Evolutionary conservation across 92 coral and sea anemone genomes (phyloP).

Genomic region (Heteractis magnifica): DNA sequence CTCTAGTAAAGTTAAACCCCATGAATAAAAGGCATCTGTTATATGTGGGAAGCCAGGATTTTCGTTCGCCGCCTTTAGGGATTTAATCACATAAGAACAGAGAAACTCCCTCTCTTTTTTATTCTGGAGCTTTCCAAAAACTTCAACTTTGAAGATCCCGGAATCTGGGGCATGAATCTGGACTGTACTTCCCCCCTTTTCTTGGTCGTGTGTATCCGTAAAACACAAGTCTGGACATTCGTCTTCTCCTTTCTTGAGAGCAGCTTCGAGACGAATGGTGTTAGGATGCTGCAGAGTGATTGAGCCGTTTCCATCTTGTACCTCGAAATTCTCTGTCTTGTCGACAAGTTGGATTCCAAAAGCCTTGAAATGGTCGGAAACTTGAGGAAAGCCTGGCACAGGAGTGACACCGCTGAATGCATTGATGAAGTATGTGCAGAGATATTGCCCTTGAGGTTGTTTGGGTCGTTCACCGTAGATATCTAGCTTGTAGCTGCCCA

Average conservation of each 20-base stretch:
- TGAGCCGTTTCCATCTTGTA: conserved; percentile 63
- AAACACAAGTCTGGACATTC: conserved; percentile 63
- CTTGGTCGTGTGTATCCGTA: conserved; percentile 20
- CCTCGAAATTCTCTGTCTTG: conserved; percentile 57
- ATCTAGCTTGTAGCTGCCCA: conserved; percentile 68
- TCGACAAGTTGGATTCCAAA: conserved; percentile 58
- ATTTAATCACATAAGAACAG: conserved; percentile 68
- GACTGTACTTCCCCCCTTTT: conserved; percentile 34
- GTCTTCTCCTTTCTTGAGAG: conserved; percentile 49
- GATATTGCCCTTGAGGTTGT: conserved; percentile 36
- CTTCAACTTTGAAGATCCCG: conserved; percentile 63
- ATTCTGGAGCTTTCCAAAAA: conserved; percentile 53
- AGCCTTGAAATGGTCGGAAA: conserved; percentile 44
- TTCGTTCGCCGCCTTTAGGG: conserved; percentile 58
- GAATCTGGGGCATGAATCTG: conserved; percentile 62
- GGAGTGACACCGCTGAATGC: conserved; percentile 58
- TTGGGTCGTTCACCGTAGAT: conserved; percentile 54
- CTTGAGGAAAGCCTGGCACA: conserved; percentile 64
- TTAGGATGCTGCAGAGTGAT: conserved; percentile 57
- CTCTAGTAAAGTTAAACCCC: conserved; percentile 61
- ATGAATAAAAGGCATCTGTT: conserved; percentile 52
- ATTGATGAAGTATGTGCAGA: conserved; percentile 68
- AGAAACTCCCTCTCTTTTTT: conserved; percentile 48
- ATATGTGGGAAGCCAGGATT: conserved; percentile 74
- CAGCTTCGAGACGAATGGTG: conserved; percentile 48